Percentiles rank a stretch among this genome's conserved stretches.
Conservation (phyloP, 2,113 vertebrate genomes). For the Chelonoidis abingdonii region DNA sequence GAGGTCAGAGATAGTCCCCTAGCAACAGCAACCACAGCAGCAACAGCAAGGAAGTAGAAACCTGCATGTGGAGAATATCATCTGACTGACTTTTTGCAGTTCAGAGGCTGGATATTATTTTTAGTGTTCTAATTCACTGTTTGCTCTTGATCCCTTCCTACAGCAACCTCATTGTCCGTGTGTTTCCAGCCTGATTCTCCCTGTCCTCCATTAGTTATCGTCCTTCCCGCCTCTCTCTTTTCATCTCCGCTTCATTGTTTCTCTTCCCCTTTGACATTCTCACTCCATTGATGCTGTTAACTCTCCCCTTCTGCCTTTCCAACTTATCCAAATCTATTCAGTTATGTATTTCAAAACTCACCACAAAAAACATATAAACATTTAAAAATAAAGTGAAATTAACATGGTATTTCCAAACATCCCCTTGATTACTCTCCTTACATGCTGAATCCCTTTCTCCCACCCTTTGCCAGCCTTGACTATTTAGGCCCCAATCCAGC, state of each 20-base stretch:
- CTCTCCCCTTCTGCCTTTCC: background rate
- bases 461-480: background rate
- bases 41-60: background rate
- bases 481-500: background rate
- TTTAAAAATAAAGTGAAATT: background rate
- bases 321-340: background rate
- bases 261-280: background rate
- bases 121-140: fast-evolving
- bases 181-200: background rate
- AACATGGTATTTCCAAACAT: background rate
- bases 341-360: background rate
- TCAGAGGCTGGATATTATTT: background rate
- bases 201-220: background rate
- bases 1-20: fast-evolving
- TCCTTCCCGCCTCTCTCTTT: background rate
- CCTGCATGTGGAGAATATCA: background rate
- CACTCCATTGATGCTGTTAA: background rate
- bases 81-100: background rate
- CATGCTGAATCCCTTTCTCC: background rate
- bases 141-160: background rate
- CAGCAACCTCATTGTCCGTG: fast-evolving
- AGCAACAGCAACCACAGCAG: background rate
- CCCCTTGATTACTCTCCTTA: fast-evolving
- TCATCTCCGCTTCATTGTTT: background rate
- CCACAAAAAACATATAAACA: background rate